A percentile compares a stretch with the other conserved stretches of the same genome.
These are phyloP conservation scores for Falcunculus frontatus DNA, from an alignment of 2,113 vertebrate species.

Conservation along the genomic window DNA sequence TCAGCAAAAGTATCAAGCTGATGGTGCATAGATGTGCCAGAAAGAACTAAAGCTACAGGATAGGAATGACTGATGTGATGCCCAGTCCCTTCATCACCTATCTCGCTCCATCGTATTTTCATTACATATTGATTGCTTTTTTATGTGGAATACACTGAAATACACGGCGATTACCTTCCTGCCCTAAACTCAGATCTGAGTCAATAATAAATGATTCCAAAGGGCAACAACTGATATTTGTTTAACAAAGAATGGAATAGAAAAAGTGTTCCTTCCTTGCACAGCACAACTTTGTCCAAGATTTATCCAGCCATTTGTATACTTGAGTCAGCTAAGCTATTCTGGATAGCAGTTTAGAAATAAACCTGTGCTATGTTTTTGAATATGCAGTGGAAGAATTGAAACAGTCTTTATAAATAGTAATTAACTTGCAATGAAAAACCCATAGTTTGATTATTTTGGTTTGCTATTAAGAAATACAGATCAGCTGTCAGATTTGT, in stretches of 20 bases:
- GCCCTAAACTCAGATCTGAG: neutral
- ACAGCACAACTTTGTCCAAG: neutral
- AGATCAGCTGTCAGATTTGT: neutral
- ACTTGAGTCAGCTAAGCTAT: neutral
- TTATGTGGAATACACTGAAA: neutral
- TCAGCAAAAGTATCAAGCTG: neutral
- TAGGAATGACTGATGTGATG: neutral
- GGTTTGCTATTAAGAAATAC: neutral
- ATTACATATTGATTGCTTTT: neutral
- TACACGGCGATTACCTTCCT: neutral
- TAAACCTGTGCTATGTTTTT: neutral
- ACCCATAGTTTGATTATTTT: accelerated
- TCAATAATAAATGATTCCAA: neutral
- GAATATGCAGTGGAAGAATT: neutral
- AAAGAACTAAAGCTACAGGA: neutral
- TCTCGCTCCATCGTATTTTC: neutral
- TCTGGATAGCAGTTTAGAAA: neutral
- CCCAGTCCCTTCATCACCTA: neutral
- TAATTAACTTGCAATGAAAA: neutral
- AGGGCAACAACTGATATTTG: neutral
- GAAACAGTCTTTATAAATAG: neutral
- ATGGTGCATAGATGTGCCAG: neutral
- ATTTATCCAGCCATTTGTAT: neutral
- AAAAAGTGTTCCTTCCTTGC: neutral
- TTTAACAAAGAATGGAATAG: neutral